Evolutionary conservation across 2,888 invertebrate species (phyloP).

Genomic region (Apocheima hispidaria): DNA sequence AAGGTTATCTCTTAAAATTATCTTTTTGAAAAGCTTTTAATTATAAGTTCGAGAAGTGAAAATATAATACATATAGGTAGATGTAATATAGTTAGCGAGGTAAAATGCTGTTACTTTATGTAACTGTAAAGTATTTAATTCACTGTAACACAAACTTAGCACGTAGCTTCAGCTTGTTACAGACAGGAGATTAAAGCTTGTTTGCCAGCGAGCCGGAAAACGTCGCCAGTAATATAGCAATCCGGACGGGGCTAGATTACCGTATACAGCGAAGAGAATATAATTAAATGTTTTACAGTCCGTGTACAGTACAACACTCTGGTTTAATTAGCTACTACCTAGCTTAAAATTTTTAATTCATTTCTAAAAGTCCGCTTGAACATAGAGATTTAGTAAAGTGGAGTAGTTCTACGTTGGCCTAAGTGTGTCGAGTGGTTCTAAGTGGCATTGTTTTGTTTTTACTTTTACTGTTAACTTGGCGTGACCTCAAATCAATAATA

Average conservation of each 20-base stretch:
- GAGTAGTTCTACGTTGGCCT: too few relatives aligned
- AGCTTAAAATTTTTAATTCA: too few relatives aligned
- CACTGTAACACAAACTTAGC: conserved; percentile 28
- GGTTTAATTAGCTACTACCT: conserved; percentile 11
- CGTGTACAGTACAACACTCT: not conserved
- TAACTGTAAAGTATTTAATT: conserved; percentile 4
- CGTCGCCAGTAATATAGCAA: conserved; percentile 12
- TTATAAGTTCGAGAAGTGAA: too few relatives aligned
- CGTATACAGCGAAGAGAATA: not conserved
- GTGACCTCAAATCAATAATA: too few relatives aligned
- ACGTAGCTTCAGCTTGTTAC: conserved; percentile 25
- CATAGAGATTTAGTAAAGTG: too few relatives aligned
- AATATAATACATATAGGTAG: too few relatives aligned
- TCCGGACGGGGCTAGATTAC: conserved; percentile 7
- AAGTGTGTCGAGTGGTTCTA: too few relatives aligned
- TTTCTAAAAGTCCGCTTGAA: not conserved
- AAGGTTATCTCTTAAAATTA: too few relatives aligned
- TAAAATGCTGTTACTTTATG: not conserved
- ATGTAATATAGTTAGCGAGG: too few relatives aligned
- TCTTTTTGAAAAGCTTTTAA: too few relatives aligned
- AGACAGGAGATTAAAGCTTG: conserved; percentile 32
- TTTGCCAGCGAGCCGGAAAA: conserved; percentile 21
- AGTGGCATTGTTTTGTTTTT: too few relatives aligned
- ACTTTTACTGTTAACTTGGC: too few relatives aligned
- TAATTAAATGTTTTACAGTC: conserved; percentile 2